Percentiles rank a stretch among this genome's conserved stretches.
Evolutionary conservation across 2,888 invertebrate species (phyloP).

Genomic region (Scaptomyza cyrtandrae): DNA sequence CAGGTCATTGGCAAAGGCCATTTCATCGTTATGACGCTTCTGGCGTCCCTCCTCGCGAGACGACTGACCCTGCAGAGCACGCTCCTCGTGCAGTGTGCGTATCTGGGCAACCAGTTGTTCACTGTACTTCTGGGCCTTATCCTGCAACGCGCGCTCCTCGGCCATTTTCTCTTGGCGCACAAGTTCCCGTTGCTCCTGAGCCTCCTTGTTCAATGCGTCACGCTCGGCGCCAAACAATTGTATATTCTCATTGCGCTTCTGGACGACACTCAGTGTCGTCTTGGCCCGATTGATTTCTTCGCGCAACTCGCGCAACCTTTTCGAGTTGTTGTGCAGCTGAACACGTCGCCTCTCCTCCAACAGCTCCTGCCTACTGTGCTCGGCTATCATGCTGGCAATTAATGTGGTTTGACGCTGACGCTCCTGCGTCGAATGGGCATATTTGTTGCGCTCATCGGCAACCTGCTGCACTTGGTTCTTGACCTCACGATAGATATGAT

Average conservation of each 20-base stretch:
- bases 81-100: conserved; percentile 17
- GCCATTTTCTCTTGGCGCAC: conserved; percentile 38
- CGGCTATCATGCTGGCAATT: conserved; percentile 41
- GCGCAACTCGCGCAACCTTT: conserved; percentile 37
- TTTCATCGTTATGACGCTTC: conserved; percentile 45
- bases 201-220: conserved; percentile 26
- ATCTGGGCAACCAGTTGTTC: conserved; percentile 52
- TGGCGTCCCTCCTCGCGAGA: conserved; percentile 42
- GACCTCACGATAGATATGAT: conserved; percentile 37
- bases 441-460: conserved; percentile 56
- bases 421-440: conserved; percentile 35
- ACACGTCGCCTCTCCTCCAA: conserved; percentile 35
- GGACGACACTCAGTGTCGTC: conserved; percentile 47
- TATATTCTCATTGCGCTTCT: conserved; percentile 15
- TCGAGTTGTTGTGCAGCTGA: conserved; percentile 49
- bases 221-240: conserved; percentile 1
- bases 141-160: conserved; percentile 20
- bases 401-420: conserved; percentile 31
- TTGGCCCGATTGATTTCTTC: conserved; percentile 50
- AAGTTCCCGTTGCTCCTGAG: conserved; percentile 15
- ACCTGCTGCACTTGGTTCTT: conserved; percentile 63
- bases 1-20: conserved; percentile 22
- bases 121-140: conserved; percentile 42
- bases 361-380: conserved; percentile 36
- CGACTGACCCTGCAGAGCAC: conserved; percentile 8